phyloP scores from a whole-genome alignment of 2,113 vertebrate species.

The Chaetura pelagica region DNA sequence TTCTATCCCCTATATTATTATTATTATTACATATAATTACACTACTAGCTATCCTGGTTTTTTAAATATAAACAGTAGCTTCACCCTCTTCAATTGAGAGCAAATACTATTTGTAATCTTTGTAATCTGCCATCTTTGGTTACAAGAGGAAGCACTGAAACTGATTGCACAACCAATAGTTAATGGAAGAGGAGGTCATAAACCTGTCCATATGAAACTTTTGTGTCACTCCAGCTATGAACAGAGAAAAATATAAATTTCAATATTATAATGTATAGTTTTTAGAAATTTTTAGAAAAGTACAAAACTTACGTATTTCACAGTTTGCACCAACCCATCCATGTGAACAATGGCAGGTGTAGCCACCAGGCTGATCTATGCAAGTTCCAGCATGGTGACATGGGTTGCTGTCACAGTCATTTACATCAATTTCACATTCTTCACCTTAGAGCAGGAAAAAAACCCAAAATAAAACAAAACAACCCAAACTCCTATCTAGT shows the following conservation, averaged over 20 bases:
- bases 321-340: conserved; percentile 97
- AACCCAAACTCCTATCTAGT: background rate
- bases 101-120: background rate
- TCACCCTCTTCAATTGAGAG: background rate
- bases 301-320: conserved; percentile 92
- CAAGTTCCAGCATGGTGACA: conserved; percentile 94
- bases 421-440: conserved; percentile 90
- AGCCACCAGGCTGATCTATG: conserved; percentile 92
- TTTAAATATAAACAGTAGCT: background rate
- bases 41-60: background rate
- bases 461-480: rapidly evolving
- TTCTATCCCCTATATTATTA: background rate
- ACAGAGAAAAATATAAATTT: background rate
- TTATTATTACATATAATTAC: background rate
- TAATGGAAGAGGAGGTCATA: background rate
- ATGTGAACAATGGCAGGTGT: conserved; percentile 91
- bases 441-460: conserved; percentile 77
- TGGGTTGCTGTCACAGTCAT: conserved; percentile 93
- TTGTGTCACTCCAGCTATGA: background rate
- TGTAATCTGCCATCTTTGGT: background rate
- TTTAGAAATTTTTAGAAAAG: background rate
- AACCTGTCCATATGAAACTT: background rate
- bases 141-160: background rate
- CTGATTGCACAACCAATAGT: background rate
- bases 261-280: background rate